phyloP scores from a whole-genome alignment of 2,113 vertebrate species.

The Dendropsophus ebraccatus region DNA sequence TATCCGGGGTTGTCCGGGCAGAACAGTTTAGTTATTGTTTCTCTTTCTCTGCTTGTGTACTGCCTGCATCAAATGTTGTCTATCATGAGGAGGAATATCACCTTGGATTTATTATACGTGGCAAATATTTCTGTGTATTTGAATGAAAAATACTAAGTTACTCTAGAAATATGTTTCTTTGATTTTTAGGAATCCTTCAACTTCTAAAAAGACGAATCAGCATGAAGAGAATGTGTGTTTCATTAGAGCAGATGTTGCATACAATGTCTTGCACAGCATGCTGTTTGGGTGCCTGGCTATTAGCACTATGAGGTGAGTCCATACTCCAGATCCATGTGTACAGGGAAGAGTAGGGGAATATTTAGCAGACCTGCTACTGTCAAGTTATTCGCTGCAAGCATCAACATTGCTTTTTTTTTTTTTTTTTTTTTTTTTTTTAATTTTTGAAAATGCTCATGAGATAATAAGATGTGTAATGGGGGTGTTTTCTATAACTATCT shows the following conservation, averaged over 20 bases:
- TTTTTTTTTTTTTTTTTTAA: not conserved
- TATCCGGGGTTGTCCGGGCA: too few relatives aligned
- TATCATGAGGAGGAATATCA: too few relatives aligned
- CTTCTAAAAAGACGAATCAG: conserved; percentile 55
- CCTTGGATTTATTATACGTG: too few relatives aligned
- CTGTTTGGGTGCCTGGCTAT: conserved; percentile 89
- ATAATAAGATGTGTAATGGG: not conserved
- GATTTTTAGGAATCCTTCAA: conserved; percentile 65
- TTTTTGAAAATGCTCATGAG: not conserved
- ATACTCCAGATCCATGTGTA: not conserved
- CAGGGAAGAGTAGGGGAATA: too few relatives aligned
- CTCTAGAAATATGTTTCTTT: conserved; percentile 5
- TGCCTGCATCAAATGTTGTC: too few relatives aligned
- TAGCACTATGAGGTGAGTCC: conserved; percentile 93
- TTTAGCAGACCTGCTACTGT: not conserved
- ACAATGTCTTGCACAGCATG: conserved; percentile 87
- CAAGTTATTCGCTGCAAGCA: not conserved
- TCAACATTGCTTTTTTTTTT: too few relatives aligned
- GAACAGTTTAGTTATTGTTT: too few relatives aligned
- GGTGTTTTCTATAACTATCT: too few relatives aligned
- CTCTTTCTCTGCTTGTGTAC: too few relatives aligned
- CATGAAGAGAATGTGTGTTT: conserved; percentile 60
- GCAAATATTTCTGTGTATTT: too few relatives aligned
- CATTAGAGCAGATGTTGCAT: conserved; percentile 85
- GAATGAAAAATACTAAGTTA: too few relatives aligned